phyloP scores from a whole-genome alignment of 2,888 invertebrate species.

The Pristionchus maxplancki region DNA sequence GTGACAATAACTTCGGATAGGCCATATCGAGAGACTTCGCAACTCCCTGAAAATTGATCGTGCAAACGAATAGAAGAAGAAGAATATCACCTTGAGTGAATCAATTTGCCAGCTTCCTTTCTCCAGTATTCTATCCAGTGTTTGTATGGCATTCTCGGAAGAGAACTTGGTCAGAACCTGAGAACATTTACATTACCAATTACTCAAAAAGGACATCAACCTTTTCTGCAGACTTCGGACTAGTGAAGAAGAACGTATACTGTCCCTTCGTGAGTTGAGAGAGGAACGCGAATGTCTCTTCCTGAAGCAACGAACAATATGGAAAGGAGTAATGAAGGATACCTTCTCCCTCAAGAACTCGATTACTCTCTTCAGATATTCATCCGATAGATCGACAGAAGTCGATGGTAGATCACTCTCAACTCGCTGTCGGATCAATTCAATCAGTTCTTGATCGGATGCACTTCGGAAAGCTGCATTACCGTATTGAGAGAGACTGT shows the following conservation, averaged over 20 bases:
- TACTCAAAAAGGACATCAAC: neutral
- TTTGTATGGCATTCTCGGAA: neutral
- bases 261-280: constrained; percentile 58
- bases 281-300: constrained; percentile 63
- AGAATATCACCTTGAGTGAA: constrained; percentile 8
- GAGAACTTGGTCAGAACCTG: constrained; percentile 38
- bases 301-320: constrained; percentile 53
- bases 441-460: constrained; percentile 57
- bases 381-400: neutral
- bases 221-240: constrained; percentile 53
- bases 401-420: constrained; percentile 49
- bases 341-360: constrained; percentile 66
- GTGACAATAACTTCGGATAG: constrained; percentile 30
- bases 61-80: neutral
- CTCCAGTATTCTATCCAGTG: constrained; percentile 29
- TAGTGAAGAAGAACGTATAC: constrained; percentile 61
- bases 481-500: constrained; percentile 65
- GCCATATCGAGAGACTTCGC: constrained; percentile 19
- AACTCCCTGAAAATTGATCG: constrained; percentile 8
- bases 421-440: constrained; percentile 54
- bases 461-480: constrained; percentile 63
- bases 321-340: neutral
- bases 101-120: constrained; percentile 40
- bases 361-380: constrained; percentile 55
- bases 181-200: neutral